Evolutionary conservation across 1,140 invertebrate genomes (phyloP).

Genomic region (Tyrophagus putrescentiae): DNA sequence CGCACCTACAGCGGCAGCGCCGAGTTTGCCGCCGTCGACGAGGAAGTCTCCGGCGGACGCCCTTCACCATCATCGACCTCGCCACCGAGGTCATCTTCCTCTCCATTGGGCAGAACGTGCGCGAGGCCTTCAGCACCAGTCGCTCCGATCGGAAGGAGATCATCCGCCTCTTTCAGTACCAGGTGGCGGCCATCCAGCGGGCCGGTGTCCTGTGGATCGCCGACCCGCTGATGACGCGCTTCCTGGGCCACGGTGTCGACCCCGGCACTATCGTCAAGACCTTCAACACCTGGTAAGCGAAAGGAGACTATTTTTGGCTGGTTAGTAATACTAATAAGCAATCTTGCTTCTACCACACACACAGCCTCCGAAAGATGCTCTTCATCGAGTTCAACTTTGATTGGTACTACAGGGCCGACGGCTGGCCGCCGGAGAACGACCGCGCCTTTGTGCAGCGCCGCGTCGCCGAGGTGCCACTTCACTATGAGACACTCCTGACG

Average conservation of each 20-base stretch:
- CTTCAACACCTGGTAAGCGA: constrained; percentile 35
- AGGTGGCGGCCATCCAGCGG: constrained; percentile 59
- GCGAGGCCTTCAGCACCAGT: constrained; percentile 45
- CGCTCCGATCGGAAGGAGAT: constrained; percentile 26
- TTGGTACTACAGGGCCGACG: constrained; percentile 76
- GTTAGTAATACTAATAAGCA: neutral
- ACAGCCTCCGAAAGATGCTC: constrained; percentile 61
- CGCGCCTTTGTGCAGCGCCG: constrained; percentile 52
- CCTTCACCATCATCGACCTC: constrained; percentile 65
- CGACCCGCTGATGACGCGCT: constrained; percentile 56
- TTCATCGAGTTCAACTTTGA: constrained; percentile 69
- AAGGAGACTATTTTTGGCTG: constrained; percentile 16
- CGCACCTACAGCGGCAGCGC: constrained; percentile 27
- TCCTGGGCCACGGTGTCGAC: constrained; percentile 48
- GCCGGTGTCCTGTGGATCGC: constrained; percentile 73
- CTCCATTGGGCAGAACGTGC: constrained; percentile 54
- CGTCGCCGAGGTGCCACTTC: constrained; percentile 68
- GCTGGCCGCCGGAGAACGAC: constrained; percentile 81
- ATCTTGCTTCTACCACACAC: constrained; percentile 19
- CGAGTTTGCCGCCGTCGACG: constrained; percentile 33
- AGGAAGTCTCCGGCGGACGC: constrained; percentile 49
- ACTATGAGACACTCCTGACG: constrained; percentile 61
- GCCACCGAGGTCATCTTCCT: constrained; percentile 70
- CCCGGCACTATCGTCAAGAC: constrained; percentile 48
- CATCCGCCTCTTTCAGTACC: constrained; percentile 47